Evolutionary conservation across 1,140 invertebrate species (phyloP).

Genomic region (Saccostrea echinata): DNA sequence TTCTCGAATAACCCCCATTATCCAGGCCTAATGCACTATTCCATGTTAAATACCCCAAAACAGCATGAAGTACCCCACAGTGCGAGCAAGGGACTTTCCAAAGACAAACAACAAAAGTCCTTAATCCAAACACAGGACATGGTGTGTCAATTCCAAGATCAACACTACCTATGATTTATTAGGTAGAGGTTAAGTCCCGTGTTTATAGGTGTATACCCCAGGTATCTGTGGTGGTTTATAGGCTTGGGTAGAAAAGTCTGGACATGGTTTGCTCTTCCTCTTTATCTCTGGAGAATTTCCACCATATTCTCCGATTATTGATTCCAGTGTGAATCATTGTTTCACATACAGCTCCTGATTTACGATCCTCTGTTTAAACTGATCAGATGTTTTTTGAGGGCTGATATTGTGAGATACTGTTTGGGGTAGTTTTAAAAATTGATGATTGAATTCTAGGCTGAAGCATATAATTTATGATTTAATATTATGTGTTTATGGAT

Average conservation of each 20-base stretch:
- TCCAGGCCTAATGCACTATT: no score
- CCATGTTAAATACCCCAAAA: background rate
- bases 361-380: background rate
- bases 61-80: background rate
- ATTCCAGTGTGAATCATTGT: constrained; percentile 29
- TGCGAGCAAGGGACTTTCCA: background rate
- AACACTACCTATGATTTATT: constrained; percentile 10
- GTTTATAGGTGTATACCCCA: background rate
- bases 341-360: background rate
- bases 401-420: background rate
- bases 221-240: background rate
- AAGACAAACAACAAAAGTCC: background rate
- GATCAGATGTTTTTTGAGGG: background rate
- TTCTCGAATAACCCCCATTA: background rate
- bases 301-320: background rate
- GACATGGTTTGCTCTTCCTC: background rate
- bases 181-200: background rate
- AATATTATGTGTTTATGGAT: no score
- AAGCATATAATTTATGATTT: no score
- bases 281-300: background rate
- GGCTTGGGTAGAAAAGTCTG: background rate
- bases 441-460: no score
- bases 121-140: background rate
- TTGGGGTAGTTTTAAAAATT: background rate
- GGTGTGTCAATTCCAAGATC: constrained; percentile 23